A percentile compares a stretch with the other conserved stretches of the same genome.
Conservation (phyloP, 1,140 invertebrate species). For the Oreohelix idahoensis region DNA sequence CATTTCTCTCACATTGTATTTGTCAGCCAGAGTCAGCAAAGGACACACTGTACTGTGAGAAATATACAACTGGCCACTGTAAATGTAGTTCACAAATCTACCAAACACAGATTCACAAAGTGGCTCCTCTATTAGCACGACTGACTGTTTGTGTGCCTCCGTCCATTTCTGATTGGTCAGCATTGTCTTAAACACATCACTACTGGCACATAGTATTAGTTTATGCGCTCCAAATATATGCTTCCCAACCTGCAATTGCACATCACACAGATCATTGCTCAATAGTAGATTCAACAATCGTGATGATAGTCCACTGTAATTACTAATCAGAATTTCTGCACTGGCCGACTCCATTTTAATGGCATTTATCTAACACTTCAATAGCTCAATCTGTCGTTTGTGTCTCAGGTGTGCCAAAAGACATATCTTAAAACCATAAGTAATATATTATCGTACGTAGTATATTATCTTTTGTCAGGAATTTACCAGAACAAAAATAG, state of each 20-base stretch:
- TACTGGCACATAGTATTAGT: conserved; percentile 92
- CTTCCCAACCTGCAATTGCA: conserved; percentile 85
- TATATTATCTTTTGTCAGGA: no score
- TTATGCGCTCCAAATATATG: conserved; percentile 89
- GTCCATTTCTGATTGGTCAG: conserved; percentile 93
- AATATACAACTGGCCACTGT: conserved; percentile 91
- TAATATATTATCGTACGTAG: no score
- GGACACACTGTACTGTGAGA: conserved; percentile 87
- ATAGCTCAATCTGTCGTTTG: no score
- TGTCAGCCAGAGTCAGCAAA: conserved; percentile 90
- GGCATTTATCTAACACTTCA: no score
- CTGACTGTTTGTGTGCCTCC: conserved; percentile 87
- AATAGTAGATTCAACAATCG: conserved; percentile 4
- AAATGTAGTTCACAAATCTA: conserved; percentile 80
- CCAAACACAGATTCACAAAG: conserved; percentile 69
- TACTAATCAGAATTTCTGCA: conserved; percentile 32
- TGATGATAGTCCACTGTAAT: conserved; percentile 21
- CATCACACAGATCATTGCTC: conserved; percentile 82
- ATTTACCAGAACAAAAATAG: no score
- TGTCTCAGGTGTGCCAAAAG: no score
- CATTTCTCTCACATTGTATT: conserved; percentile 94
- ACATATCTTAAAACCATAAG: no score
- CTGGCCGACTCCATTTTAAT: not conserved
- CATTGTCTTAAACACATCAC: conserved; percentile 98
- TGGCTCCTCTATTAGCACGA: conserved; percentile 88